Conservation (phyloP, 2,797 vertebrate genomes). For the Mormyrops boulengeri region DNA sequence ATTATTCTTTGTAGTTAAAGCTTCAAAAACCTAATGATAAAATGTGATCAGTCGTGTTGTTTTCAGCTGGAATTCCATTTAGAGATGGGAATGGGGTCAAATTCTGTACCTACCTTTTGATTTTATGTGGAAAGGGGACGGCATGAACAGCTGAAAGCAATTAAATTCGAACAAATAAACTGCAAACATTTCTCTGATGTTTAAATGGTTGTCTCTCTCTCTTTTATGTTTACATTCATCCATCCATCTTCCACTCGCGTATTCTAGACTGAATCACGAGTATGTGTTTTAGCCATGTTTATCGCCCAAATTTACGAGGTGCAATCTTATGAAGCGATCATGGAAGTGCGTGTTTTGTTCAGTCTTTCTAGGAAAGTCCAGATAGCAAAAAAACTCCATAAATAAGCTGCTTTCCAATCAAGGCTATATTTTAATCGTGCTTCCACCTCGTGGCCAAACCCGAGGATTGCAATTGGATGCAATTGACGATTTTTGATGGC, state of each 20-base stretch:
- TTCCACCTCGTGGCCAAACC: constrained; percentile 1
- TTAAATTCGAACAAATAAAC: background rate
- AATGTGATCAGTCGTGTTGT: background rate
- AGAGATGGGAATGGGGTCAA: background rate
- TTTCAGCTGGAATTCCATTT: background rate
- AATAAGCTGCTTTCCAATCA: background rate
- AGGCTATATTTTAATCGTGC: background rate
- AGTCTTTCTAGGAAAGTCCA: background rate
- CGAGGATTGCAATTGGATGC: background rate
- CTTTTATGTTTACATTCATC: background rate
- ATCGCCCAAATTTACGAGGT: background rate
- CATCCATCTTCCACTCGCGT: background rate
- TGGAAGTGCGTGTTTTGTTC: background rate
- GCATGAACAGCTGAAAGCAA: background rate
- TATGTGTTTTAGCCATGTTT: background rate
- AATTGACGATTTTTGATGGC: background rate
- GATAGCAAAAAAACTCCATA: background rate
- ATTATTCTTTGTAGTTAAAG: background rate
- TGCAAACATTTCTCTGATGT: background rate
- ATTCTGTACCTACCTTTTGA: background rate
- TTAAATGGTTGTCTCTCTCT: background rate
- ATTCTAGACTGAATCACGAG: background rate
- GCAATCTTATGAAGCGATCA: background rate
- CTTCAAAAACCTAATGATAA: background rate
- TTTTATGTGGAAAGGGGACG: background rate